phyloP scores from a whole-genome alignment of 1,140 invertebrate genomes.

The Euschistus heros region DNA sequence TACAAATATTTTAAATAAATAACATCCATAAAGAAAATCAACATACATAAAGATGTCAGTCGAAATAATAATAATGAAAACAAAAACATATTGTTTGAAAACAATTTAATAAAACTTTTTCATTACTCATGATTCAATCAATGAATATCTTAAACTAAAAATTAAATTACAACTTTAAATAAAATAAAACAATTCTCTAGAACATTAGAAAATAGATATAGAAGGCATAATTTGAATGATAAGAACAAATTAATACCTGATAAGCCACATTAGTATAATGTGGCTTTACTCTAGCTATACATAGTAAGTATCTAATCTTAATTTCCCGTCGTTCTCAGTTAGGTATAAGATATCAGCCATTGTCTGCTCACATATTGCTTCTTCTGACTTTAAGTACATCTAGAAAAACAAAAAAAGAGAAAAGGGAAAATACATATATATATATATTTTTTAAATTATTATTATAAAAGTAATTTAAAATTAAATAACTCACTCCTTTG shows the following conservation, averaged over 20 bases:
- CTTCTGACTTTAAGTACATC: slow-evolving; percentile 83
- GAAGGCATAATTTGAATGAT: too few relatives aligned
- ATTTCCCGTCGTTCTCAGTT: slow-evolving; percentile 84
- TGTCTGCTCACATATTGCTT: slow-evolving; percentile 82
- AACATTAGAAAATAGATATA: too few relatives aligned
- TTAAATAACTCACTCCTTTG: slow-evolving; percentile 58
- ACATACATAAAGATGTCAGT: too few relatives aligned
- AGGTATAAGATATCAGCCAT: slow-evolving; percentile 83
- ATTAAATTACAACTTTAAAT: too few relatives aligned
- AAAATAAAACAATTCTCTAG: too few relatives aligned
- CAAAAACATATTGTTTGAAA: too few relatives aligned
- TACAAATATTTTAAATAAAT: too few relatives aligned
- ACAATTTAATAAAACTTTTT: too few relatives aligned
- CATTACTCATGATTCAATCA: too few relatives aligned
- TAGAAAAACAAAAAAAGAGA: slow-evolving; percentile 36
- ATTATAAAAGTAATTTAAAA: neutral
- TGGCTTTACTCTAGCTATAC: slow-evolving; percentile 36
- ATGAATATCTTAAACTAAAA: too few relatives aligned
- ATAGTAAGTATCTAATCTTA: slow-evolving; percentile 60
- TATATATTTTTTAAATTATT: neutral
- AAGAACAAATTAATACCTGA: neutral
- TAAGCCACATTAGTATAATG: slow-evolving; percentile 10
- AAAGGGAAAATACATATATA: neutral
- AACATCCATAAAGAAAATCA: too few relatives aligned
- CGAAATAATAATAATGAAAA: too few relatives aligned